These are phyloP conservation scores for Troides oblongomaculatus DNA, from an alignment of 2,888 invertebrate genomes.

Conservation along the genomic window DNA sequence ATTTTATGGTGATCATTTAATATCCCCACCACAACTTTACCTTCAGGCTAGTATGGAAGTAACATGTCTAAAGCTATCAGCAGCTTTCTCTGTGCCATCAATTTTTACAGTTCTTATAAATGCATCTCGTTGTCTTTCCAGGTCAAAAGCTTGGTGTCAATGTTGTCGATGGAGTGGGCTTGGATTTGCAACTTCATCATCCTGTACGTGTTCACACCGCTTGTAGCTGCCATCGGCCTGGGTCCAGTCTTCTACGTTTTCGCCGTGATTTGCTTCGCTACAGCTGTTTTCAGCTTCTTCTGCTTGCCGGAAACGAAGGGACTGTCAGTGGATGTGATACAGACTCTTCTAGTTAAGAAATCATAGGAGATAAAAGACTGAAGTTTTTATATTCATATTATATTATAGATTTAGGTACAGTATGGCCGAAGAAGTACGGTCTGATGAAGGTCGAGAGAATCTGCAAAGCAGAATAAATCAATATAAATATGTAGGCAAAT, in stretches of 20 bases:
- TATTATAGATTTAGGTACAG: too few species aligned
- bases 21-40: too few species aligned
- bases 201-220: slow-evolving; percentile 51
- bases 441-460: too few species aligned
- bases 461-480: too few species aligned
- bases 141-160: slow-evolving; percentile 52
- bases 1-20: too few species aligned
- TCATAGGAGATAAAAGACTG: not conserved
- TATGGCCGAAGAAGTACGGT: too few species aligned
- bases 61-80: too few species aligned
- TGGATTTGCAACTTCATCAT: slow-evolving; percentile 53
- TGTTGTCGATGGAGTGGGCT: slow-evolving; percentile 52
- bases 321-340: slow-evolving; percentile 52
- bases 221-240: slow-evolving; percentile 45
- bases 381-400: too few species aligned
- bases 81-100: too few species aligned
- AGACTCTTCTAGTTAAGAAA: slow-evolving; percentile 41
- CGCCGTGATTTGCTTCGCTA: slow-evolving; percentile 41
- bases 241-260: slow-evolving; percentile 56
- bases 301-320: slow-evolving; percentile 58
- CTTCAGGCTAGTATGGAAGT: too few species aligned
- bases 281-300: slow-evolving; percentile 42
- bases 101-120: too few species aligned
- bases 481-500: too few species aligned
- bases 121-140: slow-evolving; percentile 37